phyloP scores from a whole-genome alignment of 23 tunicate genomes.

The Diplosoma virens region DNA sequence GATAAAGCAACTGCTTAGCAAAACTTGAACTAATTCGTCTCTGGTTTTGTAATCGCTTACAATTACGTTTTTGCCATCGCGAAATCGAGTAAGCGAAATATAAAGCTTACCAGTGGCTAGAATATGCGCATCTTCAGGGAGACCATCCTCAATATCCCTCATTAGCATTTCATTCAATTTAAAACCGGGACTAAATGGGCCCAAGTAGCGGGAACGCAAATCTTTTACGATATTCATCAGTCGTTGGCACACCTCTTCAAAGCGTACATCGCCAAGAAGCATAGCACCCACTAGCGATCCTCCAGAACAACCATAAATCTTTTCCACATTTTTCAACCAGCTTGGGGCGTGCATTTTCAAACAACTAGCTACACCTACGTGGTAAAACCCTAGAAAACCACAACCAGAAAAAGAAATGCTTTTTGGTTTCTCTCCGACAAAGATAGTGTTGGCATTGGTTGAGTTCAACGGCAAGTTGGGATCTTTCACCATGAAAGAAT shows the following conservation, averaged over 20 bases:
- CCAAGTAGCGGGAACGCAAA: slow-evolving; percentile 59
- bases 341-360: slow-evolving; percentile 65
- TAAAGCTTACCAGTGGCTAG: slow-evolving; percentile 52
- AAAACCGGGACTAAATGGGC: slow-evolving; percentile 82
- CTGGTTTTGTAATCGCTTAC: slow-evolving; percentile 73
- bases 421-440: slow-evolving; percentile 64
- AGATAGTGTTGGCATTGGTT: slow-evolving; percentile 48
- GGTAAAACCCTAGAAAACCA: slow-evolving; percentile 92
- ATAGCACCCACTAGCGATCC: slow-evolving; percentile 82
- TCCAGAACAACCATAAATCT: slow-evolving; percentile 83
- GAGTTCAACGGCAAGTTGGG: too few relatives aligned
- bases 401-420: slow-evolving; percentile 91
- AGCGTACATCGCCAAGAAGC: slow-evolving; percentile 59
- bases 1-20: slow-evolving; percentile 80
- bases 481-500: too few relatives aligned
- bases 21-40: slow-evolving; percentile 63
- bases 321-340: slow-evolving; percentile 40
- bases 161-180: slow-evolving; percentile 43
- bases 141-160: slow-evolving; percentile 23
- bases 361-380: slow-evolving; percentile 95
- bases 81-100: slow-evolving; percentile 68
- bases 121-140: slow-evolving; percentile 72
- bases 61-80: slow-evolving; percentile 77
- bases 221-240: slow-evolving; percentile 62
- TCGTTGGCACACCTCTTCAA: slow-evolving; percentile 74